Evolutionary conservation across 2,113 vertebrate genomes (phyloP).

Genomic region (Rutilus rutilus): DNA sequence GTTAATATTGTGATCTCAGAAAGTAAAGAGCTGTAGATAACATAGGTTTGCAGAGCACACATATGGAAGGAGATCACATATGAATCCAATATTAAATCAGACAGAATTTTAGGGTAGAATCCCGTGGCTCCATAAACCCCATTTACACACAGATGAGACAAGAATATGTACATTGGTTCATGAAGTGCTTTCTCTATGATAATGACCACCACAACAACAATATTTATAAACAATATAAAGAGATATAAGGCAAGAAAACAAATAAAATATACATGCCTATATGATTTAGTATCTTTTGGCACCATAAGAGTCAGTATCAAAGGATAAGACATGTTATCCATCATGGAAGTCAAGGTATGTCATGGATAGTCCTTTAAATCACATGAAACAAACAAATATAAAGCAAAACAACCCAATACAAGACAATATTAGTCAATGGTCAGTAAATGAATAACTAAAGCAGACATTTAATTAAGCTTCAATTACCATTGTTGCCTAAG

Average conservation of each 20-base stretch:
- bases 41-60: conserved; percentile 38
- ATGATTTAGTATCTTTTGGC: conserved; percentile 35
- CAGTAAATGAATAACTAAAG: not conserved
- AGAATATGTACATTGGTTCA: conserved; percentile 50
- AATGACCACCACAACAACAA: conserved; percentile 23
- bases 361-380: not conserved
- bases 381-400: not conserved
- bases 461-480: not conserved
- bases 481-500: not conserved
- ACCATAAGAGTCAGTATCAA: conserved; percentile 31
- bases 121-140: conserved; percentile 40
- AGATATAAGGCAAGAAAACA: conserved; percentile 24
- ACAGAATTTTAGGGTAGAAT: conserved; percentile 45
- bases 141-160: conserved; percentile 48
- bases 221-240: conserved; percentile 34
- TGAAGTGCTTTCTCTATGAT: conserved; percentile 38
- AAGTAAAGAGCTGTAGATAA: conserved; percentile 47
- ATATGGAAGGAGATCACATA: conserved; percentile 27
- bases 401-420: not conserved
- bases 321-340: conserved; percentile 23
- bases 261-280: conserved; percentile 9
- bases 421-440: not conserved
- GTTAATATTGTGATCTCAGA: conserved; percentile 44
- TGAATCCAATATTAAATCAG: conserved; percentile 31
- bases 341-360: not conserved